Conservation (phyloP, 2,888 invertebrate species). For the Hirudinaria manillensis region DNA sequence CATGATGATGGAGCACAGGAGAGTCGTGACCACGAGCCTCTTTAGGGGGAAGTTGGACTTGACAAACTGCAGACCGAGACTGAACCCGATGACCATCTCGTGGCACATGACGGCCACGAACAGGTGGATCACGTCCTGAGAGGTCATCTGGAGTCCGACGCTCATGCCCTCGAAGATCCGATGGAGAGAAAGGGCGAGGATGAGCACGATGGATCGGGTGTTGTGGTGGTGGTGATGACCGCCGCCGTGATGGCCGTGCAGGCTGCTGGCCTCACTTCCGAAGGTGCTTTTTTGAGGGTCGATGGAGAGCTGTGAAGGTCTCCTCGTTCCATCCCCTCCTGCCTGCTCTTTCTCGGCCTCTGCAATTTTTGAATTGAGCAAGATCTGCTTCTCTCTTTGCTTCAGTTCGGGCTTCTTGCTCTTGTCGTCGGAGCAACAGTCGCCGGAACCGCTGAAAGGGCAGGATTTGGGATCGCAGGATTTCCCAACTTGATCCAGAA, state of each 20-base stretch:
- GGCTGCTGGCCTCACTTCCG: background rate
- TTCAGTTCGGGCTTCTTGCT: background rate
- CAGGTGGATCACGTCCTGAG: constrained; percentile 46
- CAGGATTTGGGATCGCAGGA: constrained; percentile 27
- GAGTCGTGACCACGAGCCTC: constrained; percentile 34
- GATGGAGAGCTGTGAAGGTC: background rate
- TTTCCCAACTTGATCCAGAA: background rate
- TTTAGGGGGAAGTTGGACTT: constrained; percentile 37
- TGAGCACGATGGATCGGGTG: constrained; percentile 54
- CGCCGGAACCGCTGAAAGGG: constrained; percentile 36
- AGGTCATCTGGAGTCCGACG: constrained; percentile 55
- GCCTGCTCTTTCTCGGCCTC: constrained; percentile 16
- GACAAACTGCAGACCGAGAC: constrained; percentile 55
- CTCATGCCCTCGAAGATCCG: constrained; percentile 61
- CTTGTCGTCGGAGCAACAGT: constrained; percentile 33
- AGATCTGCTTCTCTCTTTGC: constrained; percentile 28
- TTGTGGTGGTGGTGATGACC: constrained; percentile 31
- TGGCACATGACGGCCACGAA: constrained; percentile 57
- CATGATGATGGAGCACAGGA: constrained; percentile 39
- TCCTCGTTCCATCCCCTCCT: background rate
- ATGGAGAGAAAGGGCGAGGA: constrained; percentile 59
- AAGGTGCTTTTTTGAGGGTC: background rate
- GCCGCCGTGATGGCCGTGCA: background rate
- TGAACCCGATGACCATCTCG: constrained; percentile 59
- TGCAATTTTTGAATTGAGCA: constrained; percentile 26